Conservation (phyloP, 2,888 invertebrate species). For the Mesodorylaimus sp. region DNA sequence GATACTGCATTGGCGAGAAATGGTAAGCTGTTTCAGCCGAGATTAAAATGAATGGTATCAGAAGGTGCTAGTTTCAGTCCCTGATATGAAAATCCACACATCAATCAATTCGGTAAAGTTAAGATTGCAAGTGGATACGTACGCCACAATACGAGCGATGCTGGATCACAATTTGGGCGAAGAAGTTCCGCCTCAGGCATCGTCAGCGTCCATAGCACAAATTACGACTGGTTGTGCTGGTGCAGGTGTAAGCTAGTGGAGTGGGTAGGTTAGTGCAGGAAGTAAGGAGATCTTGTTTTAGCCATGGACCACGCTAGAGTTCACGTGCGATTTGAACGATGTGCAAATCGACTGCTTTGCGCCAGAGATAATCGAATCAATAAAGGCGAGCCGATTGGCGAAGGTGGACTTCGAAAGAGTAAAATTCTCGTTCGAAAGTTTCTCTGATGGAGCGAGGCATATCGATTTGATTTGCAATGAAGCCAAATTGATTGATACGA, state of each 20-base stretch:
- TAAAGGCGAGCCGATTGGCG: slow-evolving; percentile 19
- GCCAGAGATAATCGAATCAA: background rate
- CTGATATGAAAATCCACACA: slow-evolving; percentile 30
- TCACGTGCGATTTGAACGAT: slow-evolving; percentile 33
- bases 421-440: slow-evolving; percentile 33
- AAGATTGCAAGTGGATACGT: slow-evolving; percentile 29
- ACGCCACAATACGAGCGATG: slow-evolving; percentile 31
- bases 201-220: background rate
- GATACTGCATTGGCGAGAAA: slow-evolving; percentile 31
- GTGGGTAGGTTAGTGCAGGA: too few relatives aligned
- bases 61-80: slow-evolving; percentile 15
- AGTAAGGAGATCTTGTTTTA: too few relatives aligned
- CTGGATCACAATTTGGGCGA: slow-evolving; percentile 38
- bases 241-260: too few relatives aligned
- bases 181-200: slow-evolving; percentile 14
- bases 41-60: too few relatives aligned
- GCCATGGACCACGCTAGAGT: slow-evolving; percentile 32
- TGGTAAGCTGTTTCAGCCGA: too few relatives aligned
- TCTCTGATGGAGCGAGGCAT: slow-evolving; percentile 35
- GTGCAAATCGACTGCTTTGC: slow-evolving; percentile 23
- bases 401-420: slow-evolving; percentile 32
- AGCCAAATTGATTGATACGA: slow-evolving; percentile 34
- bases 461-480: slow-evolving; percentile 36
- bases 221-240: background rate
- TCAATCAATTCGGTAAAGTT: slow-evolving; percentile 30